A percentile compares a stretch with the other conserved stretches of the same genome.
Evolutionary conservation across 2,888 invertebrate genomes (phyloP).

Genomic region (Drosophila stalkeri): DNA sequence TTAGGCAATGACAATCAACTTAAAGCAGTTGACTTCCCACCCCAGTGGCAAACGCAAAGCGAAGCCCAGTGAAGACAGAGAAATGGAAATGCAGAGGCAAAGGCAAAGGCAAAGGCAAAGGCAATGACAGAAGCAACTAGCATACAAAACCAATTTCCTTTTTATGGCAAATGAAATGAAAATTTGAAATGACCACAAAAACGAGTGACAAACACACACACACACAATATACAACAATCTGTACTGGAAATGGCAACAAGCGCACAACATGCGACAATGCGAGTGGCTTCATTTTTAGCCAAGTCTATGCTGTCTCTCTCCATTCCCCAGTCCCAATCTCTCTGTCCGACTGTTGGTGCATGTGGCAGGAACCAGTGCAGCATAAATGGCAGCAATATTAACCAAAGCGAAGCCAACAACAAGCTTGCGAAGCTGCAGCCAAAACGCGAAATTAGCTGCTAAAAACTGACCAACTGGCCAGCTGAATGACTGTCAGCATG

Average conservation of each 20-base stretch:
- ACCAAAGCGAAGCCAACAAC: constrained; percentile 42
- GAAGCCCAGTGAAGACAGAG: constrained; percentile 7
- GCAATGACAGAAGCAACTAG: constrained; percentile 60
- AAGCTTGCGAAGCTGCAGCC: constrained; percentile 13
- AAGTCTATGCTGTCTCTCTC: neutral
- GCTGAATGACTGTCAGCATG: constrained; percentile 39
- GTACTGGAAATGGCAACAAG: constrained; percentile 55
- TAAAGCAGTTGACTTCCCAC: constrained; percentile 27
- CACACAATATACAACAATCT: constrained; percentile 28
- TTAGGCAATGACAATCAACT: constrained; percentile 57
- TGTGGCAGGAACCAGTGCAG: constrained; percentile 36
- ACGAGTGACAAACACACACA: constrained; percentile 52
- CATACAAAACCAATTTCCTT: constrained; percentile 79
- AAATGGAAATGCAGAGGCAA: constrained; percentile 18
- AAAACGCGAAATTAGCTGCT: constrained; percentile 60
- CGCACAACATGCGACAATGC: constrained; percentile 64
- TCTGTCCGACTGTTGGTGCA: constrained; percentile 6
- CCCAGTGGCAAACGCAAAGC: neutral
- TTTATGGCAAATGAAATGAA: constrained; percentile 81
- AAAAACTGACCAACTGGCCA: constrained; percentile 46
- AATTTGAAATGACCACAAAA: constrained; percentile 81
- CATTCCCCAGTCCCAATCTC: neutral
- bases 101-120: constrained; percentile 9
- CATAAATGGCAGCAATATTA: constrained; percentile 54
- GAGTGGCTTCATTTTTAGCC: constrained; percentile 24